Evolutionary conservation across 2,113 vertebrate genomes (phyloP), one percentile per base, ranked within the genome.

Genomic region (Hippocampus zosterae): DNA sequence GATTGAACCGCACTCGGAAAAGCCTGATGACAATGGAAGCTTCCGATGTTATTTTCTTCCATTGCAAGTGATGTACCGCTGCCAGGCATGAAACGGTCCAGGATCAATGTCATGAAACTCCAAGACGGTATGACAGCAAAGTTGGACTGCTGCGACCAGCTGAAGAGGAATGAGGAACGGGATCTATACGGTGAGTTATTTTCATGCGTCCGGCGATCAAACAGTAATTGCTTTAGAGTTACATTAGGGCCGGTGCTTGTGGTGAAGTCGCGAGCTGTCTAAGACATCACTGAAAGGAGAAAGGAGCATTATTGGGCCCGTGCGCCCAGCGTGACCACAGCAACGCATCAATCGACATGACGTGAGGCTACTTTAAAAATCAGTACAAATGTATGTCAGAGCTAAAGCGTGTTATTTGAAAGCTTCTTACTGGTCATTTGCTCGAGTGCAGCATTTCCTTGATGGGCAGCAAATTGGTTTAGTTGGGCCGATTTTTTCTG

Each of bases 201-300:
- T 77, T 86, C 84, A 89, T 90, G 86, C 88, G 80, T 69, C 75
- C 67, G 56, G n/a, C 15, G 74, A 83, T 79, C 74, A 70, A 67
- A 71, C 66, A 78, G 82, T 88, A 90, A 90, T 85, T 86, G 79
- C 74, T 78, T 89, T 89, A 90, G 65, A 80, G 81, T 78, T 85
- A 81, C 85, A 88, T 88, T 86, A 88, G 78, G 65, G 75, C 70
- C 70, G 72, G 72, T 68, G 74, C 70, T 65, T 44, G 86, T 76
- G 85, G 82, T 86, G 85, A 87, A 85, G 80, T 81, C 75, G 63
- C 57, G 67, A 72, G 84, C 73, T 74, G 67, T 75, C 81, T 61
- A 55, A 81, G 70, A 79, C 65, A 67, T 83, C 84, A 88, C 57
- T 84, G 82, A 83, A 72, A 68, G 71, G 72, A 74, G 88, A 68